Evolutionary conservation across 2,888 invertebrate genomes (phyloP).

Genomic region (Tromatobia lineatoria): DNA sequence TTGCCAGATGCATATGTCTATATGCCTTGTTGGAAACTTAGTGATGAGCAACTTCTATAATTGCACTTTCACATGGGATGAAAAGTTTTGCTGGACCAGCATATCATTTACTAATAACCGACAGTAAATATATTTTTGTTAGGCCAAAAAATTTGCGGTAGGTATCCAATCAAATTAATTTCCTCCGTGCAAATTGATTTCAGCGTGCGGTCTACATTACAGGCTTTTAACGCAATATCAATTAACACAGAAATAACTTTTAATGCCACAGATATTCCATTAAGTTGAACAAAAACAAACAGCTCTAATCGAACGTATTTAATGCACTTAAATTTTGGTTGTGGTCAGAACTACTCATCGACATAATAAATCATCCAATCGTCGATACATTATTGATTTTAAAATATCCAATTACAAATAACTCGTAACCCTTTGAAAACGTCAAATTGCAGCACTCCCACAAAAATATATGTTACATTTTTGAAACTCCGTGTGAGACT

Average conservation of each 20-base stretch:
- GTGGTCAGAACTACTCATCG: neutral
- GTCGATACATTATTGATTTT: neutral
- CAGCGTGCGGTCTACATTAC: no score
- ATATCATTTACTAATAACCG: no score
- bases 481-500: neutral
- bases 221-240: neutral
- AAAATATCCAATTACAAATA: neutral
- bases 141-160: no score
- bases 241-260: neutral
- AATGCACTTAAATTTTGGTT: neutral
- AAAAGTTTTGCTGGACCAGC: no score
- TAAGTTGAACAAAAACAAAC: neutral
- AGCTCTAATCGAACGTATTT: neutral
- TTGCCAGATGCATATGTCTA: neutral
- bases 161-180: neutral
- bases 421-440: neutral
- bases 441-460: neutral
- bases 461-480: neutral
- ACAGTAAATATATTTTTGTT: no score
- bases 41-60: conserved; percentile 42
- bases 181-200: neutral
- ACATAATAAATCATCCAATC: neutral
- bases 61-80: no score
- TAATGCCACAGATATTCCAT: neutral
- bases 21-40: neutral